A percentile compares a stretch with the other conserved stretches of the same genome.
Evolutionary conservation across 2,113 vertebrate species (phyloP).

Genomic region (Monopterus albus): DNA sequence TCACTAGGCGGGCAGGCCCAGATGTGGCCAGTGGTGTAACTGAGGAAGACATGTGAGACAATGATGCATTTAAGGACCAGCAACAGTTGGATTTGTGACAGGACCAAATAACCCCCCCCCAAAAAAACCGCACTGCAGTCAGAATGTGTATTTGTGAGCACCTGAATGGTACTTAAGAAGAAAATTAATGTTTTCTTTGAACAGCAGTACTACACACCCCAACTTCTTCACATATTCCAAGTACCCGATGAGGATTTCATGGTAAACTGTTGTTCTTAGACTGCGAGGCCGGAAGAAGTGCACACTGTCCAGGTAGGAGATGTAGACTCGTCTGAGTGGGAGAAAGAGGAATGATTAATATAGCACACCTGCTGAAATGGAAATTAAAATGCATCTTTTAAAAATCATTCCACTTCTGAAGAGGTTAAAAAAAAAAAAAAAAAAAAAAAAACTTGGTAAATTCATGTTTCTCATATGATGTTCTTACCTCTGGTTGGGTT

Average conservation of each 20-base stretch:
- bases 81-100: background rate
- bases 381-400: background rate
- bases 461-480: background rate
- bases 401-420: background rate
- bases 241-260: constrained; percentile 97
- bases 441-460: background rate
- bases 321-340: constrained; percentile 92
- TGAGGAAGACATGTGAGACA: constrained; percentile 48
- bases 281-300: constrained; percentile 96
- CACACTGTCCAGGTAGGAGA: constrained; percentile 98
- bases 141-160: background rate
- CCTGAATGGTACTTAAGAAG: background rate
- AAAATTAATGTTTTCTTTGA: background rate
- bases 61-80: background rate
- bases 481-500: constrained; percentile 94
- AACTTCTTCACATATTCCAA: constrained; percentile 96
- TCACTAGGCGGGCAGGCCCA: constrained; percentile 99
- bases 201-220: constrained; percentile 86
- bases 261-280: constrained; percentile 95
- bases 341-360: background rate
- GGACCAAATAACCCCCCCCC: background rate
- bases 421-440: background rate
- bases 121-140: too few species aligned
- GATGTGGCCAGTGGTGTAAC: constrained; percentile 96
- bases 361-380: background rate